phyloP scores from a whole-genome alignment of 2,888 invertebrate genomes.

The Agrochola macilenta region DNA sequence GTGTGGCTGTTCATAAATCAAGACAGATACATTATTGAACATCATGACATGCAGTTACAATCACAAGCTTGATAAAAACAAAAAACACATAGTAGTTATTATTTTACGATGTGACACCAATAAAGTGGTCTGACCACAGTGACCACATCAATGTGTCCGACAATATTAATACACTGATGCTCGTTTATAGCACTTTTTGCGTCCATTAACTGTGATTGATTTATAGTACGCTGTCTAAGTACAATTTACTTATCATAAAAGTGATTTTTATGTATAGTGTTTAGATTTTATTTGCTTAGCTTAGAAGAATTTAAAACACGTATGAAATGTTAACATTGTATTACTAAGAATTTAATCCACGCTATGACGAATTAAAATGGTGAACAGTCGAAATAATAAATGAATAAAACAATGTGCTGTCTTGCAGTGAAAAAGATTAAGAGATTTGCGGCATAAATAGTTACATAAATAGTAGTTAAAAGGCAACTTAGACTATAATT shows the following conservation, averaged over 20 bases:
- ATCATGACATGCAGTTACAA: not conserved
- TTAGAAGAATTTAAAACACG: not conserved
- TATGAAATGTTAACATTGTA: too few relatives aligned
- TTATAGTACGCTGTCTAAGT: conserved; percentile 52
- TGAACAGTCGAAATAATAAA: too few relatives aligned
- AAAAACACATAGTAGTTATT: conserved; percentile 47
- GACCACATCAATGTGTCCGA: conserved; percentile 60
- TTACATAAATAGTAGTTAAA: too few relatives aligned
- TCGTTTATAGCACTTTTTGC: conserved; percentile 63
- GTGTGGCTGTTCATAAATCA: not conserved
- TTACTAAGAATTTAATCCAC: too few relatives aligned
- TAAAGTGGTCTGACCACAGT: conserved; percentile 55
- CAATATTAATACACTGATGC: conserved; percentile 52
- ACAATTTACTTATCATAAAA: conserved; percentile 57
- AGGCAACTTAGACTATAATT: too few relatives aligned
- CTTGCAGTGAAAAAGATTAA: too few relatives aligned
- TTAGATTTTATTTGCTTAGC: conserved; percentile 7
- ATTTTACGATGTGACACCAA: conserved; percentile 55
- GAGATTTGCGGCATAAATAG: too few relatives aligned
- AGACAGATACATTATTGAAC: conserved; percentile 1
- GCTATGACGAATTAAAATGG: too few relatives aligned
- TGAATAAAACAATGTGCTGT: too few relatives aligned
- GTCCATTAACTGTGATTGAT: conserved; percentile 65
- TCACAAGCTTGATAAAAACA: conserved; percentile 28
- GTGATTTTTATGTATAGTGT: conserved; percentile 35